Evolutionary conservation across 2,113 vertebrate genomes (phyloP).

Genomic region (Otolemur garnettii): DNA sequence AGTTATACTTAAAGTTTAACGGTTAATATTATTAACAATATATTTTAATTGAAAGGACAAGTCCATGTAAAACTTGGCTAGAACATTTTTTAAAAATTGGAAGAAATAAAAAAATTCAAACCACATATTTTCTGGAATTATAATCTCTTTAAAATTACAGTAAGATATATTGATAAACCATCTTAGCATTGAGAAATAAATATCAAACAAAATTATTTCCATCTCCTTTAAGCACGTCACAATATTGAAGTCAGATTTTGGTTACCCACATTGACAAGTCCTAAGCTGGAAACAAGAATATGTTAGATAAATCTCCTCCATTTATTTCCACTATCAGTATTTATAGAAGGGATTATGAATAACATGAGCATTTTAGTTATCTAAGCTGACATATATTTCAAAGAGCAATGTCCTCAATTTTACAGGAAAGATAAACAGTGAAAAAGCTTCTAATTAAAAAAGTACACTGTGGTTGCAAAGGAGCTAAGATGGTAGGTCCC

Average conservation of each 20-base stretch:
- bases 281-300: conserved; percentile 72
- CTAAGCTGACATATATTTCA: conserved; percentile 76
- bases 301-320: conserved; percentile 60
- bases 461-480: conserved; percentile 72
- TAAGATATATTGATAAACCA: background rate
- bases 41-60: conserved; percentile 54
- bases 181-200: conserved; percentile 64
- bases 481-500: conserved; percentile 64
- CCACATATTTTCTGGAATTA: conserved; percentile 47
- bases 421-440: conserved; percentile 77
- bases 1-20: conserved; percentile 24
- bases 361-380: conserved; percentile 73
- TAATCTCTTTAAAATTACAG: conserved; percentile 6
- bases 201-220: conserved; percentile 62
- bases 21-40: conserved; percentile 38
- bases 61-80: background rate
- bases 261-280: background rate
- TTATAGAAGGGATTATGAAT: conserved; percentile 79
- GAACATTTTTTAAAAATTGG: background rate
- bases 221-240: background rate
- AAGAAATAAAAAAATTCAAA: conserved; percentile 40
- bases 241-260: conserved; percentile 76
- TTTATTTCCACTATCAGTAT: conserved; percentile 64
- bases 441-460: conserved; percentile 76
- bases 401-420: conserved; percentile 75